Conservation (phyloP, 2,888 invertebrate genomes). For the Beris morrisii region DNA sequence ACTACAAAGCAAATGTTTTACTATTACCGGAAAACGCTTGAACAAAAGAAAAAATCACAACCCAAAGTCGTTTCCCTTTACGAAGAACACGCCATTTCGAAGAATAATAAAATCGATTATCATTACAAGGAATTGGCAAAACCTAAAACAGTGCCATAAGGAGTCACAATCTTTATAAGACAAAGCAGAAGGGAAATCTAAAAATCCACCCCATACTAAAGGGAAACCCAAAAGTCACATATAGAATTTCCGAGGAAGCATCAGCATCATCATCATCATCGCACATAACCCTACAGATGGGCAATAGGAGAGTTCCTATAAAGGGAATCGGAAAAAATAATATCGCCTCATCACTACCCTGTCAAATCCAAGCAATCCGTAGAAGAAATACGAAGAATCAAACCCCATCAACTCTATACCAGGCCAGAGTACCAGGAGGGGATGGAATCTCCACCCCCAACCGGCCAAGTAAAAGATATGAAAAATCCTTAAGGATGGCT, state of each 20-base stretch:
- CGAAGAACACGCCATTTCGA: conserved; percentile 28
- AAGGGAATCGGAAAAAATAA: conserved; percentile 27
- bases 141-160: conserved; percentile 26
- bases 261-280: conserved; percentile 26
- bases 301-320: conserved; percentile 24
- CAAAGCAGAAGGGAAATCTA: conserved; percentile 9
- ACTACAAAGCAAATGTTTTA: too few species aligned
- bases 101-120: conserved; percentile 31
- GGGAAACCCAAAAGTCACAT: conserved; percentile 24
- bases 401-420: too few species aligned
- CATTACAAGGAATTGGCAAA: conserved; percentile 19
- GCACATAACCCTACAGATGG: conserved; percentile 23
- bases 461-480: too few species aligned
- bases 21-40: too few species aligned
- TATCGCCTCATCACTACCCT: conserved; percentile 30
- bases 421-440: too few species aligned
- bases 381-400: too few species aligned
- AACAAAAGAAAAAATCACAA: conserved; percentile 6
- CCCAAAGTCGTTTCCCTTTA: conserved; percentile 20
- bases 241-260: conserved; percentile 3
- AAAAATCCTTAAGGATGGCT: too few species aligned
- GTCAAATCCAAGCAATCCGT: conserved; percentile 22
- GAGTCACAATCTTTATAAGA: conserved; percentile 15
- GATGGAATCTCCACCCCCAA: too few species aligned
- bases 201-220: conserved; percentile 19